These are phyloP conservation scores for Phyllostomus hastatus DNA, from an alignment of 2,113 vertebrate genomes.

Conservation along the genomic window DNA sequence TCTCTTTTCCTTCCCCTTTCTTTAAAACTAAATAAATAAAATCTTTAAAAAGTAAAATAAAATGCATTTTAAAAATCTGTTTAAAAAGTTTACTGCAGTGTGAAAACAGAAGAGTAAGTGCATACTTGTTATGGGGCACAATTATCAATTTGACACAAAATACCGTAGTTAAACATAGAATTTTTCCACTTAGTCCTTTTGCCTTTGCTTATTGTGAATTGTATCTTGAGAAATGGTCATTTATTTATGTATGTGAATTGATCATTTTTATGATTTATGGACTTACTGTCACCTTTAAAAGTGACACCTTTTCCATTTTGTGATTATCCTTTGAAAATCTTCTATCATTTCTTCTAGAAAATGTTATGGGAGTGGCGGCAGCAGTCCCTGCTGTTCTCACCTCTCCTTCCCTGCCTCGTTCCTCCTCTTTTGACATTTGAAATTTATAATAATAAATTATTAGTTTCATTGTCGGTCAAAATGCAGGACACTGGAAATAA, in stretches of 20 bases:
- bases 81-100: constrained; percentile 75
- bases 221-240: neutral
- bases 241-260: neutral
- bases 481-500: neutral
- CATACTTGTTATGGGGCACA: neutral
- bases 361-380: neutral
- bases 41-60: too few relatives aligned
- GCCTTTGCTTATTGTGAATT: neutral
- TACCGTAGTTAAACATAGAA: neutral
- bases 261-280: neutral
- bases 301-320: neutral
- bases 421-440: neutral
- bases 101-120: constrained; percentile 58
- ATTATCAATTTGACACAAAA: neutral
- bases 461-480: neutral
- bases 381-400: neutral
- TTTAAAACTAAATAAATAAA: too few relatives aligned
- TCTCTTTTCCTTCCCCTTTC: too few relatives aligned
- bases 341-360: neutral
- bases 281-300: neutral
- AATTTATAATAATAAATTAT: neutral
- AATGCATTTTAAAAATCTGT: too few relatives aligned
- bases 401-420: neutral
- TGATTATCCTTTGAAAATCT: neutral
- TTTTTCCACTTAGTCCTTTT: neutral